These are phyloP conservation scores for Caenorhabditis sinica DNA, from an alignment of 2,888 invertebrate species.

Conservation along the genomic window DNA sequence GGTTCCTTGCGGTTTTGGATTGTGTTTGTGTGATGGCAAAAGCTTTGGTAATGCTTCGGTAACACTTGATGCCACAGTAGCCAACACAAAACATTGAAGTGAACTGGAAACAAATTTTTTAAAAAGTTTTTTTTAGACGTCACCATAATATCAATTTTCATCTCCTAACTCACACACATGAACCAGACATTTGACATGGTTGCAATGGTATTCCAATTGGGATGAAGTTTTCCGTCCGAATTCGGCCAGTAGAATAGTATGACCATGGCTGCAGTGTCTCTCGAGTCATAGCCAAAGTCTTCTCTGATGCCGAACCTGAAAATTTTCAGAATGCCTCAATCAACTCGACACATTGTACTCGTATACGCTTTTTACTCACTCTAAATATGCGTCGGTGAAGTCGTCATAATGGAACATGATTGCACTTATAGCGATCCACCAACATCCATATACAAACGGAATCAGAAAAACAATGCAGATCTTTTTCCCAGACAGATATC, in stretches of 20 bases:
- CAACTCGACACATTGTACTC: too few relatives aligned
- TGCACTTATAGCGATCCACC: slow-evolving; percentile 20
- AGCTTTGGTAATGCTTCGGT: neutral
- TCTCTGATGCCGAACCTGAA: neutral
- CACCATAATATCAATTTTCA: too few relatives aligned
- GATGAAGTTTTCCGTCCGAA: slow-evolving; percentile 12
- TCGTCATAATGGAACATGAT: neutral
- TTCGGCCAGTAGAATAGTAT: slow-evolving; percentile 23
- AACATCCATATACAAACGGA: slow-evolving; percentile 16
- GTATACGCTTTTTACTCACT: too few relatives aligned
- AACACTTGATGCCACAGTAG: slow-evolving; percentile 26
- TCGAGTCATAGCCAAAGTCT: neutral
- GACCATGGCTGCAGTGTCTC: neutral
- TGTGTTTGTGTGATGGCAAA: neutral
- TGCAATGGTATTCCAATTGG: neutral
- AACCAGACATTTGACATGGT: slow-evolving; percentile 9
- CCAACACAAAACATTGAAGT: slow-evolving; percentile 10
- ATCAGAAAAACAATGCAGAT: neutral
- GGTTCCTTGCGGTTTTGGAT: neutral
- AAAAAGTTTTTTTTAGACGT: neutral
- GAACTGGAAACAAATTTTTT: neutral
- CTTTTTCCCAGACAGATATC: slow-evolving; percentile 11
- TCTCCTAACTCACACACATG: slow-evolving; percentile 3
- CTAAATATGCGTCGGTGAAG: slow-evolving; percentile 13
- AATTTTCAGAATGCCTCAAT: neutral